These are phyloP conservation scores for Drosophila repletoides DNA, from an alignment of 1,140 invertebrate genomes.

Conservation along the genomic window DNA sequence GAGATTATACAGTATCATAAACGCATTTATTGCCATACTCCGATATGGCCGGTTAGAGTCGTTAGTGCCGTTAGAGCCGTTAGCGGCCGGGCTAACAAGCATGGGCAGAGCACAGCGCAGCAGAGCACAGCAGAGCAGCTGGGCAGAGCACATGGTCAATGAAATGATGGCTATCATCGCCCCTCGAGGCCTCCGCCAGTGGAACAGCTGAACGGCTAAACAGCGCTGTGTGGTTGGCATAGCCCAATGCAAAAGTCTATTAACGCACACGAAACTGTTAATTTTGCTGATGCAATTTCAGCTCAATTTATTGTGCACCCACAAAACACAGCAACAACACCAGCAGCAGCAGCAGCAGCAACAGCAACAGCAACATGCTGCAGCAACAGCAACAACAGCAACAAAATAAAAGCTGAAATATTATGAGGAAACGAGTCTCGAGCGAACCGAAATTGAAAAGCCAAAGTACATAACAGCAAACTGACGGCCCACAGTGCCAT, in stretches of 20 bases:
- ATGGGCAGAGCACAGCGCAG: too few species aligned
- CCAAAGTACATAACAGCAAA: conserved; percentile 79
- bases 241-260: conserved; percentile 68
- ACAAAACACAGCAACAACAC: conserved; percentile 57
- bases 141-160: background rate
- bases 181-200: background rate
- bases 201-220: background rate
- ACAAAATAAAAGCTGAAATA: conserved; percentile 21
- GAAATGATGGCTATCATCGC: background rate
- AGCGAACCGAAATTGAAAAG: conserved; percentile 68
- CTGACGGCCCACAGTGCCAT: conserved; percentile 44
- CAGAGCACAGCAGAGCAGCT: too few species aligned
- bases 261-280: conserved; percentile 79
- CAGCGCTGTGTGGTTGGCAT: conserved; percentile 11
- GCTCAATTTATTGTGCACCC: conserved; percentile 80
- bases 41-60: too few species aligned
- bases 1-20: conserved; percentile 16
- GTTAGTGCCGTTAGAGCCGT: conserved; percentile 5
- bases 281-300: conserved; percentile 78
- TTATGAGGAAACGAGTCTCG: conserved; percentile 54
- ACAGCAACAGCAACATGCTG: background rate
- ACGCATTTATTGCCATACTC: conserved; percentile 15
- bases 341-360: background rate
- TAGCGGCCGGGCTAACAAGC: too few species aligned
- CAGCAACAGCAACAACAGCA: conserved; percentile 4